phyloP scores from a whole-genome alignment of 2,113 vertebrate species.

The Atlantisia rogersi region DNA sequence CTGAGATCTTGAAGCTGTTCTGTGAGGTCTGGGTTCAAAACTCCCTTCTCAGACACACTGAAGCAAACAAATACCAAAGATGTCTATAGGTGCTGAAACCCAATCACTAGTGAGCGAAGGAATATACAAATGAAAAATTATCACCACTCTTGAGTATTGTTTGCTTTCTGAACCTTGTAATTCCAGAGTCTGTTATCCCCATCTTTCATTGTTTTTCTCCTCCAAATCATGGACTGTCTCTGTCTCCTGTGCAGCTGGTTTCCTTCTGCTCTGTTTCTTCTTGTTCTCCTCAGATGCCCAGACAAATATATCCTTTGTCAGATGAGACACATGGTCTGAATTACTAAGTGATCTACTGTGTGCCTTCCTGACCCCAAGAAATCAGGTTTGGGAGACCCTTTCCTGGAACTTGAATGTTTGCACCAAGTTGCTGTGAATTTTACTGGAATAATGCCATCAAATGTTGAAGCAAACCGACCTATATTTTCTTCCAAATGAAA shows the following conservation, averaged over 20 bases:
- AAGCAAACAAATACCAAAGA: background rate
- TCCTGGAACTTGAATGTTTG: background rate
- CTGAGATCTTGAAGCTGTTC: background rate
- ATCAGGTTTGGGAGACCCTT: background rate
- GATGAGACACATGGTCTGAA: background rate
- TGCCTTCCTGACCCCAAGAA: background rate
- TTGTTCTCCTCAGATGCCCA: background rate
- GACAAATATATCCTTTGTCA: background rate
- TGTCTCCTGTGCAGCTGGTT: background rate
- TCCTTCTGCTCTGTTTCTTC: slow-evolving; percentile 21
- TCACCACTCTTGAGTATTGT: background rate
- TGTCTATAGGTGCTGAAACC: background rate
- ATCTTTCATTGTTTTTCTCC: background rate
- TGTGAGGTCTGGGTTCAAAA: background rate
- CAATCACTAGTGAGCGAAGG: background rate
- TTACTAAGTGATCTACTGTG: background rate
- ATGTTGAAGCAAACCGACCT: background rate
- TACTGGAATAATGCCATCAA: background rate
- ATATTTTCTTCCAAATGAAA: background rate
- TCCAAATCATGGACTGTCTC: background rate
- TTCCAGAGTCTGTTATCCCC: background rate
- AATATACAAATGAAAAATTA: background rate
- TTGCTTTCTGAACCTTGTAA: background rate
- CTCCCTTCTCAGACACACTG: background rate
- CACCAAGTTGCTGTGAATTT: background rate